Conservation (phyloP, 2,113 vertebrate genomes). For the Edolisoma coerulescens region DNA sequence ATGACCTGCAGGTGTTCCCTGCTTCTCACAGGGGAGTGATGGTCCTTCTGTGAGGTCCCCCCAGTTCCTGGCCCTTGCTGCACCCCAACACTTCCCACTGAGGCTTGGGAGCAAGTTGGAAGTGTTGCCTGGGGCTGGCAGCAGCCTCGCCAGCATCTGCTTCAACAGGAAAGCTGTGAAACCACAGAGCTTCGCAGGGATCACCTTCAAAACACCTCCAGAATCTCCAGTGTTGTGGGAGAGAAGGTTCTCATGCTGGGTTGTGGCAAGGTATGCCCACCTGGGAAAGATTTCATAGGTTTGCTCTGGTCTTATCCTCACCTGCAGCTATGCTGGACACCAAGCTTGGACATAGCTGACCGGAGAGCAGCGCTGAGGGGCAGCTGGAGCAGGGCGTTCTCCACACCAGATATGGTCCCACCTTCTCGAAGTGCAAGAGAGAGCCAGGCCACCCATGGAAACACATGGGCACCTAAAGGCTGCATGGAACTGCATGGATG, state of each 20-base stretch:
- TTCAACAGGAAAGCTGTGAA: background rate
- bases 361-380: background rate
- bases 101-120: background rate
- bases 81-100: background rate
- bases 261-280: background rate
- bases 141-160: background rate
- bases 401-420: background rate
- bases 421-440: background rate
- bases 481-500: background rate
- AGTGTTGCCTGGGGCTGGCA: background rate
- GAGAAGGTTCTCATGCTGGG: background rate
- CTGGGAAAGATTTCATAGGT: rapidly evolving
- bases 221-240: background rate
- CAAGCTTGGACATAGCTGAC: background rate
- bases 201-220: background rate
- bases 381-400: background rate
- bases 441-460: background rate
- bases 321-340: background rate
- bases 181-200: background rate
- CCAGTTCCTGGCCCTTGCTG: background rate
- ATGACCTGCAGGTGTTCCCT: background rate
- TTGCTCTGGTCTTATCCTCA: rapidly evolving
- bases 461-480: background rate
- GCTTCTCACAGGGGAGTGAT: background rate
- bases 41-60: background rate